These are phyloP conservation scores for Netelia melanura DNA, from an alignment of 2,888 invertebrate species.

Conservation along the genomic window DNA sequence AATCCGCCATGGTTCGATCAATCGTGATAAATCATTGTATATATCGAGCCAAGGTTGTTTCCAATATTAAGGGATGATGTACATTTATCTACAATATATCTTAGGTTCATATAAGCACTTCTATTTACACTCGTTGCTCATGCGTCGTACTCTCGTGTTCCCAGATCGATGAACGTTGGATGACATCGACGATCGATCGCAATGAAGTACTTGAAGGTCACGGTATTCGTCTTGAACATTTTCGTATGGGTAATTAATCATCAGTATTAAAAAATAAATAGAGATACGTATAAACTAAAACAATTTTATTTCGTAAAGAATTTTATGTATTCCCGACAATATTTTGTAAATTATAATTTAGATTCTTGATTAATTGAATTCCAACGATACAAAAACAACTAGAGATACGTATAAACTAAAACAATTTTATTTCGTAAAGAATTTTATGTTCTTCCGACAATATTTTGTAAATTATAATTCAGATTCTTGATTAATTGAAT, in stretches of 20 bases:
- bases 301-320: too few relatives aligned
- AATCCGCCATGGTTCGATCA: neutral
- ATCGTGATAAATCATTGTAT: conserved; percentile 24
- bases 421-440: too few relatives aligned
- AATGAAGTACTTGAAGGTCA: conserved; percentile 82
- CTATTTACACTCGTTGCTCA: neutral
- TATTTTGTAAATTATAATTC: too few relatives aligned
- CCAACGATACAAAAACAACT: too few relatives aligned
- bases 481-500: too few relatives aligned
- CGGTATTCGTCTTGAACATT: conserved; percentile 81
- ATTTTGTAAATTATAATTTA: too few relatives aligned
- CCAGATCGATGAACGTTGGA: conserved; percentile 78
- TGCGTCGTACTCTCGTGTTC: conserved; percentile 26
- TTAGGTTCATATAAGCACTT: neutral
- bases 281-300: too few relatives aligned
- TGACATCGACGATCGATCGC: conserved; percentile 70
- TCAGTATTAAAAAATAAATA: neutral
- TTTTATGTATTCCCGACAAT: too few relatives aligned
- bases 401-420: too few relatives aligned
- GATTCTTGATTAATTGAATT: too few relatives aligned
- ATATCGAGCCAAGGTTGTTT: neutral
- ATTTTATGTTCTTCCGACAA: too few relatives aligned
- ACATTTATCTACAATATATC: neutral
- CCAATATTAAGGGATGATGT: neutral
- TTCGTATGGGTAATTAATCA: conserved; percentile 81